Evolutionary conservation across 23 tunicate species (phyloP), one percentile per base, ranked within the genome.

Genomic region (Botrylloides violaceus): DNA sequence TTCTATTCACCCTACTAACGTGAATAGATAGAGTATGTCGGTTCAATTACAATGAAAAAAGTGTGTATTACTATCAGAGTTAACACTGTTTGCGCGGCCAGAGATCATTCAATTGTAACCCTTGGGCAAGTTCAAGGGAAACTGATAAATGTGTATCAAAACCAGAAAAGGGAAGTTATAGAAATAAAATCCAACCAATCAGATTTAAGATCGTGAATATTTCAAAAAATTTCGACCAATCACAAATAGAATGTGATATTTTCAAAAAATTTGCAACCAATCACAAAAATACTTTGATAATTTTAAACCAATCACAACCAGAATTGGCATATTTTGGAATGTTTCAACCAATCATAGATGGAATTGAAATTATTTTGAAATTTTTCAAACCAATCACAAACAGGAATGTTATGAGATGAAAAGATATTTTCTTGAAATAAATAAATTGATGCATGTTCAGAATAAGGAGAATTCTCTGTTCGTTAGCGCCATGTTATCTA

Each of bases 401-500:
- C 53, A 43, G 53, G 12, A 43, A 43, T 43, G 53, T 9, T 15
- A 43, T 43, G 9, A 15, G 53, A 15, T 15, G 9, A 15, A 43
- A n/a, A n/a, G n/a, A n/a, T n/a, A n/a, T n/a, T n/a, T n/a, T n/a
- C n/a, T n/a, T n/a, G n/a, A n/a, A n/a, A n/a, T n/a, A n/a, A n/a
- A n/a, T n/a, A n/a, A n/a, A n/a, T n/a, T n/a, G n/a, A n/a, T n/a
- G n/a, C n/a, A 43, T 43, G 53, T 43, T 68, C 61, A 85, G 60
- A 85, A 85, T 26, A 85, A 35, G 1, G 94, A 85, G 66, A 85
- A 85, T 68, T 85, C 94, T 43, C 94, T 34, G 76, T 85, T 85
- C 34, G 94, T 85, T 19, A 85, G 59, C 9, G 94, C 94, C 94
- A 85, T 85, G 3, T 83, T 77, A 33, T 85, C 94, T 31, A 85